Percentiles rank a stretch among this genome's conserved stretches.
These are phyloP conservation scores for Carabus problematicus DNA, from an alignment of 2,888 invertebrate genomes.

Conservation along the genomic window DNA sequence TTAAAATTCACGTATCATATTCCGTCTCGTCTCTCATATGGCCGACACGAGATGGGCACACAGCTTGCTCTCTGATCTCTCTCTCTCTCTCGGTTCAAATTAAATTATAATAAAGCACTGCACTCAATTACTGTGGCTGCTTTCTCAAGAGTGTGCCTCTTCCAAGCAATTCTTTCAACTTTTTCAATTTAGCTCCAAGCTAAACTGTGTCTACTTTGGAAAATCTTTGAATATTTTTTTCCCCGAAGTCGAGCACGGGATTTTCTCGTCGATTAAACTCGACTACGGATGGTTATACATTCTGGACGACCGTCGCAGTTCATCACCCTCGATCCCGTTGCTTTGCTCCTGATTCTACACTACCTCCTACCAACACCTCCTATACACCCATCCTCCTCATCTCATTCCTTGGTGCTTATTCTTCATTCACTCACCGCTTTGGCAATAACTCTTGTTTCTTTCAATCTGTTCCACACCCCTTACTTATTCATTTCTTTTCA, in stretches of 20 bases:
- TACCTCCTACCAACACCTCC: neutral
- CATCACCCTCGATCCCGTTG: conserved; percentile 32
- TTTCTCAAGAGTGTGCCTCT: no score
- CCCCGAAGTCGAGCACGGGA: conserved; percentile 38
- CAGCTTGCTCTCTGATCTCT: neutral
- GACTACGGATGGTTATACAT: conserved; percentile 11
- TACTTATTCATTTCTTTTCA: no score
- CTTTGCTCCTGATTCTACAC: neutral
- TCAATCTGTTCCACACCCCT: conserved; percentile 2
- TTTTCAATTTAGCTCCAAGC: conserved; percentile 37
- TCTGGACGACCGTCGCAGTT: conserved; percentile 14
- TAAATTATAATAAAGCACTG: conserved; percentile 37
- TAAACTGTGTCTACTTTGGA: conserved; percentile 32
- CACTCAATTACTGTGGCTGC: conserved; percentile 25
- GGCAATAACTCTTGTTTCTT: neutral
- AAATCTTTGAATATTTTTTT: conserved; percentile 44
- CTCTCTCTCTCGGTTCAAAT: conserved; percentile 24
- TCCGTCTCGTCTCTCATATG: conserved; percentile 2
- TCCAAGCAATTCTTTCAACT: conserved; percentile 33
- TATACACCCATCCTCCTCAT: neutral
- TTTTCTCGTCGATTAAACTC: conserved; percentile 47
- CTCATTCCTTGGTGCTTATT: neutral
- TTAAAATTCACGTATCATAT: conserved; percentile 29
- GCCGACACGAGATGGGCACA: neutral
- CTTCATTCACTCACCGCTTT: conserved; percentile 2